Percentiles rank a stretch among this genome's conserved stretches.
Evolutionary conservation across 2,797 vertebrate species (phyloP).

Genomic region (Anomalospiza imberbis): DNA sequence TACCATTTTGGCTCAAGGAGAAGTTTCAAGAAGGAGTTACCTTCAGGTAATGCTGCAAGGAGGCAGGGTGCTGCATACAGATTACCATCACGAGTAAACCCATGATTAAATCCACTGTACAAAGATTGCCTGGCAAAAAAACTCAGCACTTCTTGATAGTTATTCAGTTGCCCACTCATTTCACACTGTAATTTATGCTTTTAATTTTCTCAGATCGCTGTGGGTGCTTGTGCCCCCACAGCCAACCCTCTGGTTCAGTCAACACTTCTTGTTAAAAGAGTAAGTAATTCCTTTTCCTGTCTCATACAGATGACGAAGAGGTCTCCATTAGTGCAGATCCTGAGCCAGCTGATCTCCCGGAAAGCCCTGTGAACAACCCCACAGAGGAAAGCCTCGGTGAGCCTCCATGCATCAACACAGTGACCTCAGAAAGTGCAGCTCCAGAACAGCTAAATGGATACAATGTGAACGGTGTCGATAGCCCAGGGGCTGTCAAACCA

Average conservation of each 20-base stretch:
- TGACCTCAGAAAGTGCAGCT: constrained; percentile 76
- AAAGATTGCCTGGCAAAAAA: not conserved
- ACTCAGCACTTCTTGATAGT: not conserved
- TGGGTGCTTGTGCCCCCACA: not conserved
- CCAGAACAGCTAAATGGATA: constrained; percentile 75
- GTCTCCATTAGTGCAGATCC: constrained; percentile 83
- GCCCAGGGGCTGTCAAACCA: constrained; percentile 39
- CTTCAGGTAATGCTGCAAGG: not conserved
- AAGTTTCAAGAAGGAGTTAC: not conserved
- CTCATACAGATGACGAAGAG: constrained; percentile 90
- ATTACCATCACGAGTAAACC: not conserved
- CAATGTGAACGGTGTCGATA: constrained; percentile 26
- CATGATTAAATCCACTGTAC: not conserved
- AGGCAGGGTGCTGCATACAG: not conserved
- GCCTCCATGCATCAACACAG: constrained; percentile 67
- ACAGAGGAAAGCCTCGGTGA: constrained; percentile 63
- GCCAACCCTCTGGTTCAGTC: not conserved
- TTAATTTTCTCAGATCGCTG: constrained; percentile 15
- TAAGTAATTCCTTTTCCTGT: constrained; percentile 49
- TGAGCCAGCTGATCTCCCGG: constrained; percentile 70
- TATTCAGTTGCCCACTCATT: not conserved
- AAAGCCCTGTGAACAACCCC: constrained; percentile 64
- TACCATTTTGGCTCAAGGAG: not conserved
- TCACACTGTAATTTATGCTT: constrained; percentile 15
- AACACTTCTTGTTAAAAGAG: not conserved